Conservation (phyloP, 2,797 vertebrate species). For the Tokudaia muenninki region DNA sequence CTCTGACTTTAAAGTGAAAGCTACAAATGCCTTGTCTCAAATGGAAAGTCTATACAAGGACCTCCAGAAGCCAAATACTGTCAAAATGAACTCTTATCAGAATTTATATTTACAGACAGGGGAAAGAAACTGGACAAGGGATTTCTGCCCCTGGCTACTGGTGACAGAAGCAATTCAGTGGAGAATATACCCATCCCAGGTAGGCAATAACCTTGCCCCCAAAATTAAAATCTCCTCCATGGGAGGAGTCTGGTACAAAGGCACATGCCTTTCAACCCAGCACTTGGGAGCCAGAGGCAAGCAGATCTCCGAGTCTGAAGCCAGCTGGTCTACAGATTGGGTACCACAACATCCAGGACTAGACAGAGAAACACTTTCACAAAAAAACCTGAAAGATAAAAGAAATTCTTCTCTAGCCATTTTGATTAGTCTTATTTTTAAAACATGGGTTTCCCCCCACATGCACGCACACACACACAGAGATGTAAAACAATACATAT, state of each 20-base stretch:
- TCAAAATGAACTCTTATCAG: background rate
- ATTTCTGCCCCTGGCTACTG: background rate
- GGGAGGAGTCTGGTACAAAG: background rate
- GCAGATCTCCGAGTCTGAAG: background rate
- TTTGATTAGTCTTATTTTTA: constrained; percentile 23
- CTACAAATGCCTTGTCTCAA: background rate
- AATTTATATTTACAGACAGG: constrained; percentile 41
- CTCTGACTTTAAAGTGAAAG: background rate
- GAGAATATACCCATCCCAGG: background rate
- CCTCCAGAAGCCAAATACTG: background rate
- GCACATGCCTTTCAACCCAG: background rate
- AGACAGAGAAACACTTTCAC: background rate
- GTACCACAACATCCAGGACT: background rate
- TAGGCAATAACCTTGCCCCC: background rate
- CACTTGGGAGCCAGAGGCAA: background rate
- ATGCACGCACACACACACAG: no score
- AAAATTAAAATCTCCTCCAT: background rate
- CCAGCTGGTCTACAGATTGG: background rate
- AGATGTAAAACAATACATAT: background rate
- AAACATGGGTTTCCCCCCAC: background rate
- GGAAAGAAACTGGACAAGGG: background rate
- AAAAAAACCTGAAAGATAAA: background rate
- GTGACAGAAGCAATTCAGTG: background rate
- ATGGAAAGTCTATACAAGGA: background rate
- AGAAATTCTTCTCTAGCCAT: background rate